Evolutionary conservation across 2,113 vertebrate species (phyloP).

Genomic region (Poeciliopsis retropinna): DNA sequence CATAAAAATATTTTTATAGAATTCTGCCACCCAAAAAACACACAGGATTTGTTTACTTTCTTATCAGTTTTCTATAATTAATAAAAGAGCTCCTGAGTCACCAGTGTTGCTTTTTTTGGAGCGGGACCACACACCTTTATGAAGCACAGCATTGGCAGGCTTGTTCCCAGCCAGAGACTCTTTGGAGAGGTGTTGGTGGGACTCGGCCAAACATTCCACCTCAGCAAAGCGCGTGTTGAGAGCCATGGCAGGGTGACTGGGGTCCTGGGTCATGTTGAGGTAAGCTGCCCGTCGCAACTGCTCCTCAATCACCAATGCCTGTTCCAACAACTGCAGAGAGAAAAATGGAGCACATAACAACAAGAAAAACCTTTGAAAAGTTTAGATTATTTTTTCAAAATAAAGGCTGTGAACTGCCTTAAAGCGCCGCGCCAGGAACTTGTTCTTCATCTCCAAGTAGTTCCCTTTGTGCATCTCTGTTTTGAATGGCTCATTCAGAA

Average conservation of each 20-base stretch:
- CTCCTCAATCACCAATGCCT: conserved; percentile 98
- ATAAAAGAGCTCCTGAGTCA: background rate
- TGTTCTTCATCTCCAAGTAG: conserved; percentile 99
- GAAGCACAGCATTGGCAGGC: conserved; percentile 94
- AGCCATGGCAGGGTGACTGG: conserved; percentile 94
- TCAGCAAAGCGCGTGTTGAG: conserved; percentile 94
- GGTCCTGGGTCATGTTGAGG: conserved; percentile 98
- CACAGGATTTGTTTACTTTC: background rate
- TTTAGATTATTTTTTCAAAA: background rate
- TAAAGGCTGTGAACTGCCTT: conserved; percentile 78
- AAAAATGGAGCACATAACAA: background rate
- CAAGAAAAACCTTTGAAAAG: background rate
- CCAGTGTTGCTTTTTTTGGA: background rate
- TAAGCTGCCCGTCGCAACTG: conserved; percentile 94
- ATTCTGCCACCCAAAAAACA: background rate
- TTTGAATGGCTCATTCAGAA: conserved; percentile 97
- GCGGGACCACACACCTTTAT: conserved; percentile 85
- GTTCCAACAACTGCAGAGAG: conserved; percentile 88
- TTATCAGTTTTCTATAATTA: background rate
- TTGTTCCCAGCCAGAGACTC: conserved; percentile 97
- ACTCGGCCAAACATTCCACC: conserved; percentile 97
- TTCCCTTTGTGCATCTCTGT: conserved; percentile 96
- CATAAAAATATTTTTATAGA: background rate
- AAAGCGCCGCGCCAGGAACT: conserved; percentile 95
- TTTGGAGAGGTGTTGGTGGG: conserved; percentile 98